Evolutionary conservation across 2,797 vertebrate species (phyloP), one percentile per base, ranked within the genome.

Genomic region (Diglossa cyanea): DNA sequence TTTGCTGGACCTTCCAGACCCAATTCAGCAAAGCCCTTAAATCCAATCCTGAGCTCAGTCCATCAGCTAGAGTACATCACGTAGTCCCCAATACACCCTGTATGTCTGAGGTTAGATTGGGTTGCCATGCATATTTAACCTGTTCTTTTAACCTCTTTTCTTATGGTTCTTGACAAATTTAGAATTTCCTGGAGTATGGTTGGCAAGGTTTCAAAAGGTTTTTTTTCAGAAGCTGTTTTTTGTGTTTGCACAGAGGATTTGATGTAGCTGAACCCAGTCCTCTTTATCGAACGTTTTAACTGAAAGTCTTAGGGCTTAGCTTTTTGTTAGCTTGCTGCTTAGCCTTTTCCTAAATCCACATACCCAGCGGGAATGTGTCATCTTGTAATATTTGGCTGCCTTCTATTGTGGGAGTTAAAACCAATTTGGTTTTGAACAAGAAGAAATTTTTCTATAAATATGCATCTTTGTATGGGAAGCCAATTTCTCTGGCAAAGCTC

Each of bases 161-260:
- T 48, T 73, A 45, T 3, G 4, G 5, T 39, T 76, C 33, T 87
- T 61, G 39, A 48, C 20, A 87, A 60, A 63, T 70, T 50, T 79
- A 79, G 21, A 31, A 30, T 71, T 79, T 89, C 10, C 40, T 89
- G 39, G 18, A 48, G 24, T 50, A 24, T 19, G 4, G 35, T 21
- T 83, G 61, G 10, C 50, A 11, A 18, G 50, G 10, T 76, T 79
- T 73, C 18, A 44, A 23, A 88, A 53, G 39, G 25, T 40, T 85
- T 76, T 33, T 53, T 65, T 60, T 73, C 35, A 61, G 65, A 80
- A 91, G 48, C 60, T 79, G 12, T 67, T 45, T 82, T 85, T 71
- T 80, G 67, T 93, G 53, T 90, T 89, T 93, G 74, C 24, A 31
- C 47, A 83, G 57, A 90, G 71, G 71, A 92, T 93, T 92, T 93